Base-by-base conservation (phyloP, 2,797 vertebrate genomes). In the Xyrichtys novacula region DNA sequence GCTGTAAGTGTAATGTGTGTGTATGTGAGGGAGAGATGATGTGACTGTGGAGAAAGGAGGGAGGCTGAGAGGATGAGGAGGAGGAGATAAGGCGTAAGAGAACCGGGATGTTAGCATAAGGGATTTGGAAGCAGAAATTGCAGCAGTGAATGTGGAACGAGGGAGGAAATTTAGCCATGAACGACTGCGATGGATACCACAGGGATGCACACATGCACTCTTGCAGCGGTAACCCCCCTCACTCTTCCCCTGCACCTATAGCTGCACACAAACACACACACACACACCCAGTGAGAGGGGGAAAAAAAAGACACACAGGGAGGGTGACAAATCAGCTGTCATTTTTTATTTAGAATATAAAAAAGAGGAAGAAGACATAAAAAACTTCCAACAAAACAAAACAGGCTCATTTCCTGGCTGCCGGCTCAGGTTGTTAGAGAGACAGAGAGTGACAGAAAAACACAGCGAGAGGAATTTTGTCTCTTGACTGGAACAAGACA, bases 401-500 rank as follows among this genome's bases (percentile, higher is more conserved):
- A 71, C 34, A 34, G 56, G 53, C 63, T 74, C 59, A 81, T 81
- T 86, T 85, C 80, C 74, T 64, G 57, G 68, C 68, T 74, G 78
- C 63, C 56, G 62, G 26, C 39, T 71, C 17, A 25, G 76, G 74
- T 78, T 83, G 70, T 85, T 76, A 47, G 63, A 76, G 71, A 76
- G 64, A 65, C 36, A 3, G 67, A 67, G 47, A 59, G 43, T 55
- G 22, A 52, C 25, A 29, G 26, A 64, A 43, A 76, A 63, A 77
- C 61, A 63, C 29, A 58, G 59, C 0, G 22, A 75, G 67, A 71
- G 56, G 71, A 82, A 80, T 79, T 86, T 70, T 80, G 83, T 87
- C 74, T 76, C 85, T 80, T 80, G 69, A 88, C 82, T 83, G 72
- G 79, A 89, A 88, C 63, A 47, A 73, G 82, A 88, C 74, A 53